phyloP scores from a whole-genome alignment of 2,113 vertebrate genomes.

The Trematomus loennbergii region DNA sequence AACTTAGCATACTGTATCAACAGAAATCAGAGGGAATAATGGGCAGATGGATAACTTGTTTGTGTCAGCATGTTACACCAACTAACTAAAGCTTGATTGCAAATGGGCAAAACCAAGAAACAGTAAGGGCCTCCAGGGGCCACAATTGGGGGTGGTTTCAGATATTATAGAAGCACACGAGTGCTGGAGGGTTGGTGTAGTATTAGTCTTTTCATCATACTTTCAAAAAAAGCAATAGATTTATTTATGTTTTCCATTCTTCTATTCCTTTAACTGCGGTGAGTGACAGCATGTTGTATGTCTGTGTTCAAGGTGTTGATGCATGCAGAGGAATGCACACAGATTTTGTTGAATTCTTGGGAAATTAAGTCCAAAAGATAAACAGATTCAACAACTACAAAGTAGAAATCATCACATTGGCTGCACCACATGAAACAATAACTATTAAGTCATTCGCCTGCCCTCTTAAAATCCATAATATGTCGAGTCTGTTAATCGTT shows the following conservation, averaged over 20 bases:
- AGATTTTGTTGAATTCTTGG: slow-evolving; percentile 42
- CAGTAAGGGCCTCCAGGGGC: neutral
- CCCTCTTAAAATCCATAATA: slow-evolving; percentile 65
- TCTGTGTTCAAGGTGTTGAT: slow-evolving; percentile 50
- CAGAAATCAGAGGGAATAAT: neutral
- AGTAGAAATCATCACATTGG: slow-evolving; percentile 71
- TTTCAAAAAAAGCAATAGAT: neutral
- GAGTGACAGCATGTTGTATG: slow-evolving; percentile 7
- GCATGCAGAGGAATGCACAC: slow-evolving; percentile 46
- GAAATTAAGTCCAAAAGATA: slow-evolving; percentile 62
- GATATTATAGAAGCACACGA: neutral
- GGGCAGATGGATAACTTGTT: neutral
- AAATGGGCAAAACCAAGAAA: neutral
- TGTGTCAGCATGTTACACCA: neutral
- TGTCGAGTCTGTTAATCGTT: slow-evolving; percentile 73
- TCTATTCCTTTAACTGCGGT: slow-evolving; percentile 6
- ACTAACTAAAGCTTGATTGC: neutral
- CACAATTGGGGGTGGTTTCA: neutral
- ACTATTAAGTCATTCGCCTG: slow-evolving; percentile 71
- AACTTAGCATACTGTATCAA: neutral
- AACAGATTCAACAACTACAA: slow-evolving; percentile 68
- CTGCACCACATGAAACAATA: slow-evolving; percentile 72
- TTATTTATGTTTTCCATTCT: neutral
- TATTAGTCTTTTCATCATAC: neutral
- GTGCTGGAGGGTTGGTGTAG: neutral